These are phyloP conservation scores for Arnoldichthys spilopterus DNA, from an alignment of 2,797 vertebrate genomes.

Conservation along the genomic window DNA sequence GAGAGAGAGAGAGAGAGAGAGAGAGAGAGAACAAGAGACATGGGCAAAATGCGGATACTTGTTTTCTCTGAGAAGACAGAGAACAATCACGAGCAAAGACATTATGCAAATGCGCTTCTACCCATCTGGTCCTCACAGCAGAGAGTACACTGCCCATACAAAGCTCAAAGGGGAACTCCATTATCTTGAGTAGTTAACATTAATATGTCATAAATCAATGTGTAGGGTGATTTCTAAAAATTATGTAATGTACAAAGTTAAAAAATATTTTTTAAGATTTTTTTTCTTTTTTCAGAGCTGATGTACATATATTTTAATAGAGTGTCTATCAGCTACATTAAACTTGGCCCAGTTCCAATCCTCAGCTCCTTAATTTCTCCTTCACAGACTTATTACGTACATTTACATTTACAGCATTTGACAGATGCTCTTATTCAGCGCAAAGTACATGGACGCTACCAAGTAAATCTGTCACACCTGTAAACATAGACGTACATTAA, in stretches of 20 bases:
- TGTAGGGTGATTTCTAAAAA: background rate
- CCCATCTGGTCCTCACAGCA: constrained; percentile 13
- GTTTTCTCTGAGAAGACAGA: constrained; percentile 60
- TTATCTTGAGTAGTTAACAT: constrained; percentile 15
- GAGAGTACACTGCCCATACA: background rate
- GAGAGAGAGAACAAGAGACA: constrained; percentile 3
- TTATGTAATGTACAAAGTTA: background rate
- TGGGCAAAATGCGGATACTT: constrained; percentile 7
- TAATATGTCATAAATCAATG: background rate
- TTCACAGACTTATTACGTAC: too few species aligned
- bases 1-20: background rate
- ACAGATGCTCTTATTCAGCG: too few species aligned
- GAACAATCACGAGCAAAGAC: constrained; percentile 26
- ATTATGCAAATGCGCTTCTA: constrained; percentile 45
- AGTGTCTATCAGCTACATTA: too few species aligned
- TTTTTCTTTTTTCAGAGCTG: background rate
- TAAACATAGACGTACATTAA: too few species aligned
- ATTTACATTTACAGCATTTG: too few species aligned
- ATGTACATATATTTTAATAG: too few species aligned
- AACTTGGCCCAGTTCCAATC: too few species aligned
- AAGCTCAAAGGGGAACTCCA: constrained; percentile 8
- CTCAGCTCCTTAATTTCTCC: too few species aligned
- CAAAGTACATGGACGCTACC: too few species aligned
- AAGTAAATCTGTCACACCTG: too few species aligned
- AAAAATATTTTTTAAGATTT: background rate